phyloP scores from a whole-genome alignment of 2,888 invertebrate species.

The Xiphydria camelus region DNA sequence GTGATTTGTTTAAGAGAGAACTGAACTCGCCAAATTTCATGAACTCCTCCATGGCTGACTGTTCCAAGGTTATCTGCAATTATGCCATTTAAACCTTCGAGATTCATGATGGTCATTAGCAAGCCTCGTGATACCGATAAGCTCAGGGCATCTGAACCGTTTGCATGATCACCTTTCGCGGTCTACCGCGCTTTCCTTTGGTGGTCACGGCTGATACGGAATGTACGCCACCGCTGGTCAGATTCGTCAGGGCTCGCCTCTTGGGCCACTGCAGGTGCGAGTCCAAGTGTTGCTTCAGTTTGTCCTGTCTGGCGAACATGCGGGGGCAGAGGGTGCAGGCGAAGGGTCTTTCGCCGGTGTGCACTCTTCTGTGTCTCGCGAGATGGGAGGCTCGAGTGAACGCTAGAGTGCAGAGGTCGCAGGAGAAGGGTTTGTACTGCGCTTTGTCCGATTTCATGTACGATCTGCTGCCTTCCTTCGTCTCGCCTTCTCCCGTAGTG shows the following conservation, averaged over 20 bases:
- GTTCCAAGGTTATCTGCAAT: slow-evolving; percentile 39
- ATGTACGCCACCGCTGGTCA: slow-evolving; percentile 14
- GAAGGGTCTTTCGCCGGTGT: slow-evolving; percentile 74
- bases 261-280: slow-evolving; percentile 51
- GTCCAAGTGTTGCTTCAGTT: slow-evolving; percentile 67
- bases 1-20: slow-evolving; percentile 46
- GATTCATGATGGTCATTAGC: not conserved
- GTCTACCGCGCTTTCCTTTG: slow-evolving; percentile 49
- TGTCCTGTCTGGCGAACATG: slow-evolving; percentile 73
- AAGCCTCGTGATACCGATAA: not conserved
- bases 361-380: slow-evolving; percentile 70
- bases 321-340: slow-evolving; percentile 71
- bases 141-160: not conserved
- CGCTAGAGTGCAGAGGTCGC: slow-evolving; percentile 51
- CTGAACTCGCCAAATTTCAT: slow-evolving; percentile 50
- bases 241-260: slow-evolving; percentile 24
- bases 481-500: slow-evolving; percentile 14
- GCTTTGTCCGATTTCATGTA: slow-evolving; percentile 36
- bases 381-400: slow-evolving; percentile 73
- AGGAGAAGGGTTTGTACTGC: slow-evolving; percentile 51
- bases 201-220: slow-evolving; percentile 24
- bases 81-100: slow-evolving; percentile 6
- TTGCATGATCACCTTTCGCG: slow-evolving; percentile 42
- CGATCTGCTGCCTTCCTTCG: slow-evolving; percentile 1
- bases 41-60: slow-evolving; percentile 46